Percentiles rank a stretch among this genome's conserved stretches.
Conservation (phyloP, 2,888 invertebrate species). For the Patella caerulea region DNA sequence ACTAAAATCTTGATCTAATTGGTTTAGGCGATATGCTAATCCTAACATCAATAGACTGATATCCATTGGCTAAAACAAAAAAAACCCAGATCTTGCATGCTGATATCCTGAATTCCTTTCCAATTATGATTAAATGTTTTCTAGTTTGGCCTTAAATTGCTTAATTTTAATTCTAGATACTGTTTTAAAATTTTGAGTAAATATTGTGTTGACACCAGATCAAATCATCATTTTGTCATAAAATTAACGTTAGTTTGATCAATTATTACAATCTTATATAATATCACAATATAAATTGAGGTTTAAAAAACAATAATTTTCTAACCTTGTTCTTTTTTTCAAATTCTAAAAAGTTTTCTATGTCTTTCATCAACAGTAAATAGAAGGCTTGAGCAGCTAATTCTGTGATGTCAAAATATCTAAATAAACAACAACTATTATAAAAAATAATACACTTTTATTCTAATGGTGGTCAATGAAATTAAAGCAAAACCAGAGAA, state of each 20-base stretch:
- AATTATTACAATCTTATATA: no score
- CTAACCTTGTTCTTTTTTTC: slow-evolving; percentile 3
- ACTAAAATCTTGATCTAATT: slow-evolving; percentile 60
- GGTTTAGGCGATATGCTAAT: slow-evolving; percentile 58
- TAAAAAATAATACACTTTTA: no score
- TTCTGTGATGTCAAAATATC: slow-evolving; percentile 57
- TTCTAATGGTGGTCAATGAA: no score
- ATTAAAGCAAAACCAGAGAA: no score
- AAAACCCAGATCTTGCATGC: background rate
- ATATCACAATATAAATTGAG: no score
- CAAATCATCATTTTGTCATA: no score
- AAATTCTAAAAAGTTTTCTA: slow-evolving; percentile 29
- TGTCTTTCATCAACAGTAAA: slow-evolving; percentile 57
- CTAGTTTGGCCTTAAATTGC: background rate
- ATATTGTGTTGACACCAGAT: no score
- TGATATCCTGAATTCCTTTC: background rate
- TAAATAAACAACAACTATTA: slow-evolving; percentile 24
- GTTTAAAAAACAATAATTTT: background rate
- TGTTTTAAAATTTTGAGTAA: no score
- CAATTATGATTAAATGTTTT: slow-evolving; percentile 2
- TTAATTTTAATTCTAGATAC: no score
- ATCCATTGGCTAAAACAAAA: slow-evolving; percentile 23
- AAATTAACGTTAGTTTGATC: no score
- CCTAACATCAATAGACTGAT: slow-evolving; percentile 59
- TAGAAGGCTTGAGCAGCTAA: slow-evolving; percentile 59